Conservation (phyloP, 2,113 vertebrate species). For the Gyps fulvus region DNA sequence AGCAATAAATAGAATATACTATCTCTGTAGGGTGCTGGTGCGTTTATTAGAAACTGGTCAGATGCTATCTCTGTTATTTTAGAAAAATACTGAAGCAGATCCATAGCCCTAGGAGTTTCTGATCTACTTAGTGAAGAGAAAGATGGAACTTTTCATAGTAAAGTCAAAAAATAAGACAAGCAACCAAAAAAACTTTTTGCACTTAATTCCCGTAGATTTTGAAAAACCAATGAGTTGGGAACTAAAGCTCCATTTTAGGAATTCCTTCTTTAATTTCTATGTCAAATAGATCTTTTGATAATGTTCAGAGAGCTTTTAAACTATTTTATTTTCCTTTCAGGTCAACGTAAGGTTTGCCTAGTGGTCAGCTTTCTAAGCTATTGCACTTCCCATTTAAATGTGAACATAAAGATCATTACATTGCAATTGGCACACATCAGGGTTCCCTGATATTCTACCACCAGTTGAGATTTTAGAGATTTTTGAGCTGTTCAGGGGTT, state of each 20-base stretch:
- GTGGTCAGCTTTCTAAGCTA: conserved; percentile 73
- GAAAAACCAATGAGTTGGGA: conserved; percentile 44
- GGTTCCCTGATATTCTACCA: conserved; percentile 70
- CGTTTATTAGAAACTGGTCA: not conserved
- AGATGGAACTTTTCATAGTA: conserved; percentile 23
- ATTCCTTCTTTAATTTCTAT: conserved; percentile 52
- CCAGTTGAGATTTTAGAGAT: conserved; percentile 79
- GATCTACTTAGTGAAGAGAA: not conserved
- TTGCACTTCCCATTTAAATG: conserved; percentile 67
- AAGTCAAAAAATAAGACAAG: conserved; percentile 23
- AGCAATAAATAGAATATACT: not conserved
- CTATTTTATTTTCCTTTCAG: conserved; percentile 68
- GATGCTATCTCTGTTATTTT: not conserved
- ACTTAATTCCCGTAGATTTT: conserved; percentile 26
- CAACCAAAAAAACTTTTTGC: conserved; percentile 7
- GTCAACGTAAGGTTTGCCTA: conserved; percentile 58
- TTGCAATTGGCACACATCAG: conserved; percentile 72
- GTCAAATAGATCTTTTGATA: conserved; percentile 67
- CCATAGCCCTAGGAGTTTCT: not conserved
- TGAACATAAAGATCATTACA: conserved; percentile 76
- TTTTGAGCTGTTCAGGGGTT: conserved; percentile 64
- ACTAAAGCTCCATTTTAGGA: conserved; percentile 50
- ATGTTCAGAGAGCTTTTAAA: conserved; percentile 71
- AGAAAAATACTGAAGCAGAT: not conserved
- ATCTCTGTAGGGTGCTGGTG: not conserved